Conservation (phyloP, 2,113 vertebrate genomes). For the Neoarius graeffei region DNA sequence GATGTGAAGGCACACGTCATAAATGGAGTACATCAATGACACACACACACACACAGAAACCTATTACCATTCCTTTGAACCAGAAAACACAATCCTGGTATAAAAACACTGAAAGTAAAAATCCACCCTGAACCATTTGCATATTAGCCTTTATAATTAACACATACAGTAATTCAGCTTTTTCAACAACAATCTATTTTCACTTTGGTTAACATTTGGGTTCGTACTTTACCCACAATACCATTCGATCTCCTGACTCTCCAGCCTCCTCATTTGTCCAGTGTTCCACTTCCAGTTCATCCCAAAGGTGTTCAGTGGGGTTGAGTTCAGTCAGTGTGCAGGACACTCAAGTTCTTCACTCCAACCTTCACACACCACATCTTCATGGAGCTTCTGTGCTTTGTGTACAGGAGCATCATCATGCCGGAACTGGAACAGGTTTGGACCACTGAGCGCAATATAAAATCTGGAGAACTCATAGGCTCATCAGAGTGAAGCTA, state of each 20-base stretch:
- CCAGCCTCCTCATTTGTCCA: not conserved
- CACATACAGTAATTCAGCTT: not conserved
- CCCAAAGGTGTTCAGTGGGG: too few species aligned
- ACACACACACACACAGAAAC: not conserved
- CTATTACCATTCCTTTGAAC: conserved; percentile 56
- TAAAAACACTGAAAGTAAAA: not conserved
- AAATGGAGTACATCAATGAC: conserved; percentile 72
- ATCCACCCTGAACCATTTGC: not conserved
- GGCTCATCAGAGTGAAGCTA: too few species aligned
- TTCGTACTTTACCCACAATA: not conserved
- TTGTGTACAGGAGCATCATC: too few species aligned
- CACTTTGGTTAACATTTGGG: not conserved
- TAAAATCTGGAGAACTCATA: too few species aligned
- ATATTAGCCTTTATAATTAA: not conserved
- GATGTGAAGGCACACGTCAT: conserved; percentile 65
- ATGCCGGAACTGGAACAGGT: too few species aligned
- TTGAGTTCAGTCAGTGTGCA: too few species aligned
- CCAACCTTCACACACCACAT: too few species aligned
- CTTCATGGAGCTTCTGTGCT: too few species aligned
- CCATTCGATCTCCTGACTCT: not conserved
- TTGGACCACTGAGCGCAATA: too few species aligned
- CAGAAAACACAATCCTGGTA: not conserved
- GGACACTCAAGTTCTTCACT: too few species aligned
- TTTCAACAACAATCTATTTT: not conserved
- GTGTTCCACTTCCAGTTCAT: too few species aligned